Base-by-base conservation (phyloP, 2,797 vertebrate genomes). In the Typhlichthys eigenmanni region DNA sequence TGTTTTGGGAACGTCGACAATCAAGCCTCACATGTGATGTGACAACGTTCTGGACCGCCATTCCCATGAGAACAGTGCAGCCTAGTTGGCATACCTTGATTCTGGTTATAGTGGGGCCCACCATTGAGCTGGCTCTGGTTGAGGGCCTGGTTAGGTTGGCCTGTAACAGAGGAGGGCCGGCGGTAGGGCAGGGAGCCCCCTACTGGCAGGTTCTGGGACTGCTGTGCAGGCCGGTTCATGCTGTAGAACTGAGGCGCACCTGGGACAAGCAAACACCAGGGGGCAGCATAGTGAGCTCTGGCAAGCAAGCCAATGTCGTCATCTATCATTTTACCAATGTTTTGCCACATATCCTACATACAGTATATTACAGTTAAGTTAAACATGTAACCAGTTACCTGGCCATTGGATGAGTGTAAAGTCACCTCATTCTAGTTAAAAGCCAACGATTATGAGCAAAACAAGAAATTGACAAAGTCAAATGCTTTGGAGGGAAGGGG, bases 241-340 rank as follows among this genome's bases (percentile, higher is more conserved):
- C 97, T 98, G 92, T 95, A 98, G 91, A 99, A 99, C 90, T 99
- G 97, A 79, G 96, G 92, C 1, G 95, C 93, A 71, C 95, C 96
- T 97, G 76, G 24, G 74, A 57, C 55, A 12, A 60, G 45, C 5
- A 0, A 2, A 61, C 79, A 79, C 45, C 75, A 72, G 76, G 63
- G 60, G 81, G 72, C 51, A 58, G 71, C 67, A 77, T 13, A 79
- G 66, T 60, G 55, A 14, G 47, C 8, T 0, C 51, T 7, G 47
- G 48, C 1, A 5, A 5, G 10, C 34, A 38, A 38, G 5, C 7
- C 34, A 7, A 38, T 38, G 34, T 8, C 34, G 5, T 5, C 7
- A 38, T 38, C 34, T 38, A 5, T 8, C 5, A 38, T 38, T 38
- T 8, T 5, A 38, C 34, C 34, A 38, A 38, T 38, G 24, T 24